Conservation (phyloP, 1,140 invertebrate genomes). For the Andrena cerasifolii region DNA sequence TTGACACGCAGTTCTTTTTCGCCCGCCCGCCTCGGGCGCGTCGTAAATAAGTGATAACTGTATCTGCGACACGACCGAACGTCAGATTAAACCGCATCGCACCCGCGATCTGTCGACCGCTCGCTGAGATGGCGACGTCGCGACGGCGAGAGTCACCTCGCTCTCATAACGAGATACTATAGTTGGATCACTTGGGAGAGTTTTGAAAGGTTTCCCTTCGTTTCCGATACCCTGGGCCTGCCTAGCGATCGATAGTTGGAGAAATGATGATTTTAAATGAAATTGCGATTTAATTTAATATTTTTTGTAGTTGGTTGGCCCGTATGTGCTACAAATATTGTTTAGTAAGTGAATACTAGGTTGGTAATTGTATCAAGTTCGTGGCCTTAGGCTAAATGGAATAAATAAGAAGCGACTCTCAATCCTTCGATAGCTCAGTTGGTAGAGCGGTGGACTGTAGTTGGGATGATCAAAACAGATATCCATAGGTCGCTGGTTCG, state of each 20-base stretch:
- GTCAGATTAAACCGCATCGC: conserved; percentile 14
- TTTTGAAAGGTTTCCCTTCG: too few relatives aligned
- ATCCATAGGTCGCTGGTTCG: conserved; percentile 75
- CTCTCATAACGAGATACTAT: too few relatives aligned
- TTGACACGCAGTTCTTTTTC: conserved; percentile 68
- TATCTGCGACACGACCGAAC: conserved; percentile 28
- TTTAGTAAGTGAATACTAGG: not conserved
- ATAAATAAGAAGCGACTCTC: not conserved
- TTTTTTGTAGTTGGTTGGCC: not conserved
- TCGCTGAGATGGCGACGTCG: not conserved
- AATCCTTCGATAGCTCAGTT: conserved; percentile 92
- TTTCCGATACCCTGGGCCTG: too few relatives aligned
- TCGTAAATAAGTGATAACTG: conserved; percentile 60
- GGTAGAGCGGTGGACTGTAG: conserved; percentile 95
- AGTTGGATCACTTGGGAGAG: too few relatives aligned
- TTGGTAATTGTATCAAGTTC: not conserved
- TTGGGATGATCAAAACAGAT: conserved; percentile 56
- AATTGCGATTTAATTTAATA: too few relatives aligned
- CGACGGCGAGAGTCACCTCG: not conserved
- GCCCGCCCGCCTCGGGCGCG: conserved; percentile 46
- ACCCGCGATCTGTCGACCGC: not conserved
- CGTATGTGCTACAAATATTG: too few relatives aligned
- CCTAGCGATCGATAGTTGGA: too few relatives aligned
- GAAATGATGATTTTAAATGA: too few relatives aligned
- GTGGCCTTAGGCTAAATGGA: accelerated